Base-by-base conservation (phyloP, 2,888 invertebrate genomes). In the Acanthosepion pharaonis region DNA sequence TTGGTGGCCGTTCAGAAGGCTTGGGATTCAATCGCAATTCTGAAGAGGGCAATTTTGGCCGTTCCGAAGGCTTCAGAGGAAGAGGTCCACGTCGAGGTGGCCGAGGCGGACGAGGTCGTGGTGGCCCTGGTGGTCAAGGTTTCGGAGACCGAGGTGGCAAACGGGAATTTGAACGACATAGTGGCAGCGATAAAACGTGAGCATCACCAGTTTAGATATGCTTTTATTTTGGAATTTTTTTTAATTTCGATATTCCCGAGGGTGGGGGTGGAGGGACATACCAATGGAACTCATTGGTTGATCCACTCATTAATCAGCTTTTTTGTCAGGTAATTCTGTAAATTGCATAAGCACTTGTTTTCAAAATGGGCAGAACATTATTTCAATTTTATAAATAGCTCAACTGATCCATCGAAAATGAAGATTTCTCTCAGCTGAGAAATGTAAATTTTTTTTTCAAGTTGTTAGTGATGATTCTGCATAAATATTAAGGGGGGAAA, bases 151-250 rank as follows among this genome's bases (percentile, higher is more conserved):
- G 98, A 96, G 98, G 98, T 97, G 98, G 99, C 96, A 99, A 99
- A 98, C 98, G 99, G 94, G 99, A 99, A 98, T 99, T 98, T 97
- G 99, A 99, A 98, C 98, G 99, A 96, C 98, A 99, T 97, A 99
- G 99, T 96, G 99, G 99, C 96, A 99, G 99, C 95, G 99, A 99
- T 97, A 99, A 98, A 98, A 99, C 99, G 98, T 98, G 98, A 97
- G 98, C 98, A 95, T 96, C 11, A 33, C 9, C n/a, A n/a, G 42
- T 42, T 42, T 42, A 42, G 42, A 42, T 42, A 42, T 42, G 42
- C 2, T 42, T 42, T 42, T 42, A 42, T 42, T 42, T 42, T 42
- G 0, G 42, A 42, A 23, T 59, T n/a, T n/a, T n/a, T 59, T 5
- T 59, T 59, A 23, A 6, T 59, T 59, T 23, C 23, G 6, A 23